These are phyloP conservation scores for Melieria picta DNA, from an alignment of 2,888 invertebrate genomes.

Conservation along the genomic window DNA sequence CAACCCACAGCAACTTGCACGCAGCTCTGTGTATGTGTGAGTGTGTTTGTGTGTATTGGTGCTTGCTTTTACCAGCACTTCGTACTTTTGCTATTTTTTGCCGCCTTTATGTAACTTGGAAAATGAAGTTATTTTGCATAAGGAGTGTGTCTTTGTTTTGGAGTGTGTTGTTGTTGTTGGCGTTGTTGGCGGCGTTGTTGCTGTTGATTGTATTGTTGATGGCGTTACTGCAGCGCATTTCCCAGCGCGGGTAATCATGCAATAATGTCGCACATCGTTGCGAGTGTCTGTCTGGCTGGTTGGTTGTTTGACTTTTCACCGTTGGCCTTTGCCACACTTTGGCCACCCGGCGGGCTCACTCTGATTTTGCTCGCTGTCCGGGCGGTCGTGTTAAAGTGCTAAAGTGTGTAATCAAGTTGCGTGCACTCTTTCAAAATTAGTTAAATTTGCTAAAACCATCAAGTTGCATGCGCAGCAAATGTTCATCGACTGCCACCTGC, in stretches of 20 bases:
- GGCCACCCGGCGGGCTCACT: neutral
- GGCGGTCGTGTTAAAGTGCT: slow-evolving; percentile 3
- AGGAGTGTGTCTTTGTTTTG: slow-evolving; percentile 34
- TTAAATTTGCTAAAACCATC: slow-evolving; percentile 24
- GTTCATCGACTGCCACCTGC: slow-evolving; percentile 4
- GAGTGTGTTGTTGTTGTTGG: slow-evolving; percentile 18
- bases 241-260: slow-evolving; percentile 32
- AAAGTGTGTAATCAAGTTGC: slow-evolving; percentile 28
- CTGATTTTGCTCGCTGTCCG: slow-evolving; percentile 11
- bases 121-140: slow-evolving; percentile 41
- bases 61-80: neutral
- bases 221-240: neutral
- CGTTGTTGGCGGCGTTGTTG: too few species aligned
- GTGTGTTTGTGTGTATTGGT: slow-evolving; percentile 13
- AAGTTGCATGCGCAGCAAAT: neutral
- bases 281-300: slow-evolving; percentile 13
- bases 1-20: slow-evolving; percentile 5
- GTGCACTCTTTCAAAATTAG: slow-evolving; percentile 25
- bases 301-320: slow-evolving; percentile 19
- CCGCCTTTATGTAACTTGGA: neutral
- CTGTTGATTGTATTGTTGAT: too few species aligned
- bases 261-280: slow-evolving; percentile 29
- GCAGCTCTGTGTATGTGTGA: slow-evolving; percentile 16
- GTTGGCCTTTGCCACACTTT: slow-evolving; percentile 6
- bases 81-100: slow-evolving; percentile 6